Evolutionary conservation across 2,113 vertebrate species (phyloP).

Genomic region (Solea senegalensis): DNA sequence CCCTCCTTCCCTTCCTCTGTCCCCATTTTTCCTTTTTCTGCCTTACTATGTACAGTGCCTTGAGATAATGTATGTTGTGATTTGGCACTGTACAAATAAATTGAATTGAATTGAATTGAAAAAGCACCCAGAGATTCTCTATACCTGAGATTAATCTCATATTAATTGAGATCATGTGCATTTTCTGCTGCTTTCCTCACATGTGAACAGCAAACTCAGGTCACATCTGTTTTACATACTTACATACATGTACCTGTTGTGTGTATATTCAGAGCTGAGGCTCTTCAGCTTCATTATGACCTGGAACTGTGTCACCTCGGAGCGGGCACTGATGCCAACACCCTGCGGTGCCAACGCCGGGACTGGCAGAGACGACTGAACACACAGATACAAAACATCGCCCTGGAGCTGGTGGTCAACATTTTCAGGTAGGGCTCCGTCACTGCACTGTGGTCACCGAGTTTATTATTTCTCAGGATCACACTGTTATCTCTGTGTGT

Average conservation of each 20-base stretch:
- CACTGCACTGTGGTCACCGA: not conserved
- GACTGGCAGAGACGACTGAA: constrained; percentile 91
- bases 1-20: no score
- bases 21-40: no score
- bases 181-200: no score
- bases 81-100: no score
- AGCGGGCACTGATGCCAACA: constrained; percentile 80
- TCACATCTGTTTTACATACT: not conserved
- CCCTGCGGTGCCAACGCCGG: constrained; percentile 78
- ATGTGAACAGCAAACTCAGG: no score
- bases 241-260: not conserved
- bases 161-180: no score
- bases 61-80: no score
- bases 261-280: constrained; percentile 78
- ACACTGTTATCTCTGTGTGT: not conserved
- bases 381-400: constrained; percentile 84
- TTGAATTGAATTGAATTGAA: no score
- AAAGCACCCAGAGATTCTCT: no score
- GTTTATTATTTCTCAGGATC: not conserved
- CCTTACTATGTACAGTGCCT: no score
- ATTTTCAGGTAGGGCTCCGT: constrained; percentile 87
- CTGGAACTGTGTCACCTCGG: constrained; percentile 85
- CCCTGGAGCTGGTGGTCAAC: constrained; percentile 89
- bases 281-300: constrained; percentile 89
- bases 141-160: no score